Conservation (phyloP, 2,888 invertebrate genomes). For the Limnephilus auricula region DNA sequence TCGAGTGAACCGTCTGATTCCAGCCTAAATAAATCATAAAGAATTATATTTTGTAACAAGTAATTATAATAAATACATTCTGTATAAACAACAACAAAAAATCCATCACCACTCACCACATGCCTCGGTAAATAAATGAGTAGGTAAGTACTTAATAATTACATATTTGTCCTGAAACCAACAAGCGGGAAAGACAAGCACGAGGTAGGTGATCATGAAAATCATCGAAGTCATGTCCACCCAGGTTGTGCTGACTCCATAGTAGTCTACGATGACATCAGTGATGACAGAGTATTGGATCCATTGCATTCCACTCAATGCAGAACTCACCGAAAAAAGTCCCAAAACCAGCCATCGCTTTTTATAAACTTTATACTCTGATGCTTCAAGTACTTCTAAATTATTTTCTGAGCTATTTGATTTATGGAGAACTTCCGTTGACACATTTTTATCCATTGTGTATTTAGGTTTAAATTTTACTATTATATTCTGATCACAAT, state of each 20-base stretch:
- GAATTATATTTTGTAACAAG: no score
- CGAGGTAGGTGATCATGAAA: conserved; percentile 98
- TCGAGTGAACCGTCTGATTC: no score
- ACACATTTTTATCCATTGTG: not conserved
- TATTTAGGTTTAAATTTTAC: not conserved
- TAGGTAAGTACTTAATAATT: conserved; percentile 68
- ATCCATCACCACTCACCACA: not conserved
- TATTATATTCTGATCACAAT: not conserved
- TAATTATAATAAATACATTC: no score
- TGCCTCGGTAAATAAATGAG: not conserved
- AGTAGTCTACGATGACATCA: conserved; percentile 88
- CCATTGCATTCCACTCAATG: conserved; percentile 97
- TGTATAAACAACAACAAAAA: not conserved
- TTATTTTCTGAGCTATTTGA: not conserved
- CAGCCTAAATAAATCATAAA: no score
- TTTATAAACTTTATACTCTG: conserved; percentile 82
- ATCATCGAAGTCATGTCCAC: conserved; percentile 99
- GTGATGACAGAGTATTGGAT: conserved; percentile 97
- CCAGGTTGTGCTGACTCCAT: conserved; percentile 83
- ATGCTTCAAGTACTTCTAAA: conserved; percentile 65
- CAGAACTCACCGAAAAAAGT: conserved; percentile 93
- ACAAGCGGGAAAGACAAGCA: conserved; percentile 97
- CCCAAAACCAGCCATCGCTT: conserved; percentile 91
- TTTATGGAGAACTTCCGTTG: not conserved
- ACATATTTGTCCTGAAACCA: conserved; percentile 96